A percentile compares a stretch with the other conserved stretches of the same genome.
These are phyloP conservation scores for Amphipyra tragopoginis DNA, from an alignment of 2,888 invertebrate species.

Conservation along the genomic window DNA sequence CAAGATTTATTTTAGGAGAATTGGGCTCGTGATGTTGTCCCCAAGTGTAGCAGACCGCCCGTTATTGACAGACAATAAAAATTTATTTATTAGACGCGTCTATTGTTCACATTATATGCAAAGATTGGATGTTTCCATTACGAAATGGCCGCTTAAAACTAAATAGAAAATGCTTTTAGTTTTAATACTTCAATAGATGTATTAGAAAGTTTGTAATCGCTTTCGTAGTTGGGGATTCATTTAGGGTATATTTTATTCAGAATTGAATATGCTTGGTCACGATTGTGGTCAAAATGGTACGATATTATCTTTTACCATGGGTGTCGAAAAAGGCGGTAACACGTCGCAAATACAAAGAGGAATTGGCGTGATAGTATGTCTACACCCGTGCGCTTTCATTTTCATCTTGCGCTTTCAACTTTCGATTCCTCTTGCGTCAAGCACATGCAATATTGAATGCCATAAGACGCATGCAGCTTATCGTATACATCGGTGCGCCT, in stretches of 20 bases:
- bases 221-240: conserved; percentile 26
- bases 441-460: too few species aligned
- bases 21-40: conserved; percentile 56
- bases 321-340: too few species aligned
- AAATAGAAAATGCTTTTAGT: background rate
- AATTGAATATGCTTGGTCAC: conserved; percentile 40
- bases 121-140: conserved; percentile 19
- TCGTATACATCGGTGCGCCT: too few species aligned
- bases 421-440: too few species aligned
- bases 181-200: background rate
- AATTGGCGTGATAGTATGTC: too few species aligned
- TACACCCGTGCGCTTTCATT: too few species aligned
- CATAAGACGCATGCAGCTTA: too few species aligned
- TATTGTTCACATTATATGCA: conserved; percentile 7
- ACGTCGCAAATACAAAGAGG: too few species aligned
- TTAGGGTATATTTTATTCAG: conserved; percentile 1
- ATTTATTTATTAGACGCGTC: conserved; percentile 37
- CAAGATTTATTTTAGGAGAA: too few species aligned
- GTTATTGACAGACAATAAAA: conserved; percentile 61
- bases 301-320: background rate
- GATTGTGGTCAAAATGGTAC: background rate
- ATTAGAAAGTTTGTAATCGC: conserved; percentile 26
- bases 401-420: too few species aligned
- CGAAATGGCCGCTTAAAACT: conserved; percentile 3
- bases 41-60: conserved; percentile 50